Evolutionary conservation across 1,140 invertebrate genomes (phyloP).

Genomic region (Alviniconcha marisindica): DNA sequence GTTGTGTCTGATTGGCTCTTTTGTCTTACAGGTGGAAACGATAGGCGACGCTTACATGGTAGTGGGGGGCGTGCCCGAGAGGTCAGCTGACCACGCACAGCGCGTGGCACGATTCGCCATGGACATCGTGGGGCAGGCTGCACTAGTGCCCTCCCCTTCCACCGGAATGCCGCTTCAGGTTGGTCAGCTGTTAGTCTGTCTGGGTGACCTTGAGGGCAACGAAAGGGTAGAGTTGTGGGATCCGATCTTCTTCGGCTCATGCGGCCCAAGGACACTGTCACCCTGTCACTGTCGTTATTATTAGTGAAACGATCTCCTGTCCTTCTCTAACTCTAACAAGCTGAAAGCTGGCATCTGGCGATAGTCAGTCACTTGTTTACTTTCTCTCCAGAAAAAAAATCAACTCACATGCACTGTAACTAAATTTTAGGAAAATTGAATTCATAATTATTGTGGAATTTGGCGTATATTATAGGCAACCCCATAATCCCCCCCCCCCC

Average conservation of each 20-base stretch:
- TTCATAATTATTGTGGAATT: too few species aligned
- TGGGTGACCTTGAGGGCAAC: background rate
- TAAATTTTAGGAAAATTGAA: too few species aligned
- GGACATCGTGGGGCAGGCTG: conserved; percentile 55
- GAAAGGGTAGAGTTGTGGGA: background rate
- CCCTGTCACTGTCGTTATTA: background rate
- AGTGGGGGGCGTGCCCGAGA: conserved; percentile 77
- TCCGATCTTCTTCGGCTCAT: background rate
- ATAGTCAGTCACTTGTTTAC: too few species aligned
- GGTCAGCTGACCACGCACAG: conserved; percentile 52
- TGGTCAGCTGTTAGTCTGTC: background rate
- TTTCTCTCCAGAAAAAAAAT: too few species aligned
- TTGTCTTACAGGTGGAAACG: conserved; percentile 62
- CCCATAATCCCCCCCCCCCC: too few species aligned
- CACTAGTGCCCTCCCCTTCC: conserved; percentile 57
- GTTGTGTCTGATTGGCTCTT: too few species aligned
- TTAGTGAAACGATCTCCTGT: background rate
- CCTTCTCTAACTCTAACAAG: too few species aligned
- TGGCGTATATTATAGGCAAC: too few species aligned
- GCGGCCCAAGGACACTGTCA: background rate
- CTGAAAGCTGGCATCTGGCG: too few species aligned
- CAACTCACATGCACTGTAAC: too few species aligned
- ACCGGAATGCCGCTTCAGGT: conserved; percentile 61
- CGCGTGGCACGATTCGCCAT: conserved; percentile 61
- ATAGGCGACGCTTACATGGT: conserved; percentile 70